phyloP scores from a whole-genome alignment of 2,113 vertebrate species.

The Elaphurus davidianus region DNA sequence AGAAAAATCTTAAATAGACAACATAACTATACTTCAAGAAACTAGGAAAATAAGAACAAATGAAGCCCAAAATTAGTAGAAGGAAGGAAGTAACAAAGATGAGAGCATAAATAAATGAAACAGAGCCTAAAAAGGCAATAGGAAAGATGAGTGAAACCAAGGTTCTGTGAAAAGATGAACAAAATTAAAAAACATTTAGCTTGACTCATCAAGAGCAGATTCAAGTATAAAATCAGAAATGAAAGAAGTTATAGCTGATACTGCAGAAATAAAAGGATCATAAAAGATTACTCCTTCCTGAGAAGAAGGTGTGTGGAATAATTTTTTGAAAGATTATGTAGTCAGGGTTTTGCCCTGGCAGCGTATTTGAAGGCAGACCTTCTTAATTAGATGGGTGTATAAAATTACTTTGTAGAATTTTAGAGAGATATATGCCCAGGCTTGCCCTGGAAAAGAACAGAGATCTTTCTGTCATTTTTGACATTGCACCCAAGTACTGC shows the following conservation, averaged over 20 bases:
- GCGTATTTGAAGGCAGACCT: conserved; percentile 16
- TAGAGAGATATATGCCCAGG: neutral
- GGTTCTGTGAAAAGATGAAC: neutral
- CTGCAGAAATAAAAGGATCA: neutral
- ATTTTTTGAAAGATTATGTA: conserved; percentile 21
- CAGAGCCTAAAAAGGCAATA: neutral
- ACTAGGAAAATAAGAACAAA: neutral
- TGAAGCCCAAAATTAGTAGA: neutral
- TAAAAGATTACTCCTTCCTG: neutral
- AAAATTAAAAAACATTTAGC: neutral
- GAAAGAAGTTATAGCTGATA: neutral
- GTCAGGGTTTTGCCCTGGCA: neutral
- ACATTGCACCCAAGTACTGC: neutral
- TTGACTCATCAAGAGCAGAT: neutral
- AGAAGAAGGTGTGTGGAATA: neutral
- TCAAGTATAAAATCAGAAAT: neutral
- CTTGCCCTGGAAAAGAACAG: neutral
- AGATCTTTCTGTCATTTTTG: neutral
- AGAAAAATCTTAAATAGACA: neutral
- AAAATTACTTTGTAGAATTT: neutral
- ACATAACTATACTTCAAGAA: neutral
- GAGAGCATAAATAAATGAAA: neutral
- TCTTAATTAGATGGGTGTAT: neutral
- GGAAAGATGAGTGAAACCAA: neutral
- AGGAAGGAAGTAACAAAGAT: neutral